phyloP scores from a whole-genome alignment of 2,113 vertebrate genomes.

The Psittacula cyanocephala region DNA sequence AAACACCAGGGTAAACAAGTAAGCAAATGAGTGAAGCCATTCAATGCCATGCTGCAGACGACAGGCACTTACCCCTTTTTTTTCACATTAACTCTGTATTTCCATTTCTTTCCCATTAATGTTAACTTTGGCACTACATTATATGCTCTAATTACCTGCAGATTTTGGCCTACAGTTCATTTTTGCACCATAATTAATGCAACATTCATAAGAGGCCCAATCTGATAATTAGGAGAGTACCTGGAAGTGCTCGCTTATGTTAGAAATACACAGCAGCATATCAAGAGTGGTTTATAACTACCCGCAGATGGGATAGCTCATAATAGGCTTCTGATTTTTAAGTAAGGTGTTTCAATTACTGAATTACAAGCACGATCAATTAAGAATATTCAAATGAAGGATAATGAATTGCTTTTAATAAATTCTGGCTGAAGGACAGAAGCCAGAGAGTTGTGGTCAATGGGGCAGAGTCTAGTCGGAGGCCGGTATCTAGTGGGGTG shows the following conservation, averaged over 20 bases:
- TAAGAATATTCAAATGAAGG: conserved; percentile 36
- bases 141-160: conserved; percentile 59
- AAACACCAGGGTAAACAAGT: not conserved
- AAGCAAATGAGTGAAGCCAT: not conserved
- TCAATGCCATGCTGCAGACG: not conserved
- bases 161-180: conserved; percentile 51
- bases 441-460: no score
- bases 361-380: conserved; percentile 36
- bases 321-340: not conserved
- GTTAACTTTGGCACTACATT: not conserved
- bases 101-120: not conserved
- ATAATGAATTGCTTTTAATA: not conserved
- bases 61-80: not conserved
- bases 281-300: not conserved
- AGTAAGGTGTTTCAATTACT: conserved; percentile 46
- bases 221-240: conserved; percentile 10
- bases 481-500: no score
- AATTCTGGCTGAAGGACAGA: not conserved
- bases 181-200: conserved; percentile 57
- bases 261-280: not conserved
- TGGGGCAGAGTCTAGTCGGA: no score
- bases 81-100: not conserved
- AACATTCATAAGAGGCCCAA: not conserved
- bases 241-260: not conserved
- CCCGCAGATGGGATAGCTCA: not conserved